Percentiles rank a stretch among this genome's conserved stretches.
Evolutionary conservation across 2,113 vertebrate genomes (phyloP).

Genomic region (Pristiophorus japonicus): DNA sequence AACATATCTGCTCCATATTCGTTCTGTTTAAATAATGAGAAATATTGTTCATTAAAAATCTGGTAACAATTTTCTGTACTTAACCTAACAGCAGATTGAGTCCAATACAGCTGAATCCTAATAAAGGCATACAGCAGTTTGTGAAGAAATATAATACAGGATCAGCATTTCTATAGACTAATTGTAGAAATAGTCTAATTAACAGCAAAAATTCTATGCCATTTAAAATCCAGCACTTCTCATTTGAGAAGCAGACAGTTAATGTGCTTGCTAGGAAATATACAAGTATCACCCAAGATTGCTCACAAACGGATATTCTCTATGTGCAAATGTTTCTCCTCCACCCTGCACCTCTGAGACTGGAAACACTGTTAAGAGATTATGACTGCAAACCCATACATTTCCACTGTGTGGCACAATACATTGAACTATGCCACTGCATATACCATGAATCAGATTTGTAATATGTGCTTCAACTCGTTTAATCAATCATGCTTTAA

Average conservation of each 20-base stretch:
- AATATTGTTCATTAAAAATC: background rate
- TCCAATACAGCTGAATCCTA: background rate
- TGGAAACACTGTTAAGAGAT: background rate
- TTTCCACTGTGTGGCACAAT: conserved; percentile 27
- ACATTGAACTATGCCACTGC: background rate
- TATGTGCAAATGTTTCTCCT: background rate
- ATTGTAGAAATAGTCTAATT: background rate
- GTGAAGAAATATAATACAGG: background rate
- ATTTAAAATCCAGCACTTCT: background rate
- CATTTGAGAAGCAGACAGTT: background rate
- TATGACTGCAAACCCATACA: background rate
- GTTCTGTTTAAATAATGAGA: background rate
- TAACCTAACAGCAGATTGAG: background rate
- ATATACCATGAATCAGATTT: background rate
- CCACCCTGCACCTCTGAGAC: background rate
- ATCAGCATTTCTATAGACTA: background rate
- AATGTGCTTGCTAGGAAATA: background rate
- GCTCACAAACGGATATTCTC: background rate
- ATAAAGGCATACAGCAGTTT: background rate
- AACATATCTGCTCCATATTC: background rate
- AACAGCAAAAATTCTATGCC: background rate
- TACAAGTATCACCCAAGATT: background rate
- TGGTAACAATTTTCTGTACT: background rate
- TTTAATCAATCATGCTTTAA: conserved; percentile 9
- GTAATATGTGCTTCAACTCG: background rate